Evolutionary conservation across 2,888 invertebrate species (phyloP), one percentile per base, ranked within the genome.

Genomic region (Parochlus steinenii): DNA sequence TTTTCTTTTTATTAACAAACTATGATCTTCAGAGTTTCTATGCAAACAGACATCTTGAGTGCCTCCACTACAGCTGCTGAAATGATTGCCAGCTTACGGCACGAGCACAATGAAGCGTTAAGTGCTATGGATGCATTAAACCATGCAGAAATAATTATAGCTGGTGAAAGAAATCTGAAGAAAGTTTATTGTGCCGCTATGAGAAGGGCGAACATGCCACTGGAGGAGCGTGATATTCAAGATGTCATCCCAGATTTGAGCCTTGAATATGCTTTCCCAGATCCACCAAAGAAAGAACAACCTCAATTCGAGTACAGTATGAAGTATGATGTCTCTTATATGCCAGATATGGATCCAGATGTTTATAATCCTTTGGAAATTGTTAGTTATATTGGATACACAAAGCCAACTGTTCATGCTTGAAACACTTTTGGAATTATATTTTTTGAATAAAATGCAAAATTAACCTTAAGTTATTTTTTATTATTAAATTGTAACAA

Each of bases 341-440:
- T 14, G 4, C 33, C 33, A 18, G 6, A 11, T 19, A 27, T 18
- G 5, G 33, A 34, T 34, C 33, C 33, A 10, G 33, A 34, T 27
- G 27, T 26, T 14, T 34, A 34, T 15, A 34, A 34, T 14, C 33
- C 33, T 8, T 15, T 34, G 4, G 33, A 34, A 26, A 34, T 34
- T 18, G 28, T 34, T 18, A 34, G 33, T 16, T 34, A 18, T 11
- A 17, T 34, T 26, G 33, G 33, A 18, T 19, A 27, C 27, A 34
- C 33, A 11, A 17, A 27, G n/a, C n/a, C n/a, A n/a, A n/a, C n/a
- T n/a, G n/a, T n/a, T n/a, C n/a, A n/a, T n/a, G n/a, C n/a, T n/a
- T n/a, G n/a, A n/a, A n/a, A n/a, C n/a, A n/a, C n/a, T n/a, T n/a
- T n/a, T n/a, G n/a, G n/a, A n/a, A n/a, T n/a, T n/a, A n/a, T n/a